Percentiles rank a stretch among this genome's conserved stretches.
Conservation (phyloP, 1,140 invertebrate genomes). For the Pseudomyrmex flavicornis region DNA sequence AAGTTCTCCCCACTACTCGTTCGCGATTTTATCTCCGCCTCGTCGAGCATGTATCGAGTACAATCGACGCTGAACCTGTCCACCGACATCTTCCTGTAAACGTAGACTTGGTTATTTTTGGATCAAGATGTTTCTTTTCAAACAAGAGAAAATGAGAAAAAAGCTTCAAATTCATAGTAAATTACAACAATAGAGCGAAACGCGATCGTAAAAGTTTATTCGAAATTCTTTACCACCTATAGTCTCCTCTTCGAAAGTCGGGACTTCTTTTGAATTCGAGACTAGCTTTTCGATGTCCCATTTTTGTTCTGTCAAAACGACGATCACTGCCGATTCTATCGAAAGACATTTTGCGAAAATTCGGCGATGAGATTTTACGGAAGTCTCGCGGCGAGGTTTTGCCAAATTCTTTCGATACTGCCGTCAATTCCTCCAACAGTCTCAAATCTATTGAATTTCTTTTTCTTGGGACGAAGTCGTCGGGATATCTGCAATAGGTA, state of each 20-base stretch:
- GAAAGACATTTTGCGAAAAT: slow-evolving; percentile 84
- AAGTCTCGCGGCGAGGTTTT: slow-evolving; percentile 81
- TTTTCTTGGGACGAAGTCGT: slow-evolving; percentile 82
- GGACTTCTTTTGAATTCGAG: slow-evolving; percentile 82
- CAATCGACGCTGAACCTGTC: slow-evolving; percentile 80
- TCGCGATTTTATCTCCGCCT: slow-evolving; percentile 76
- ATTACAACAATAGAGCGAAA: background rate
- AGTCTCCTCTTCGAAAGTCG: slow-evolving; percentile 82
- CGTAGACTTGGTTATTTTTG: slow-evolving; percentile 34
- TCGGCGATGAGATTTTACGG: slow-evolving; percentile 78
- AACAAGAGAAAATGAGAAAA: background rate
- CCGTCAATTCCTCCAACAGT: slow-evolving; percentile 79
- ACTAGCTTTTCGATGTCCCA: slow-evolving; percentile 81
- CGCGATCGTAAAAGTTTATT: background rate
- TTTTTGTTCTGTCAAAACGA: slow-evolving; percentile 74
- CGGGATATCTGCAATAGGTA: slow-evolving; percentile 80
- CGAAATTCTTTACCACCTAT: slow-evolving; percentile 74
- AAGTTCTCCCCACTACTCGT: slow-evolving; percentile 80
- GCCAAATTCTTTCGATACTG: slow-evolving; percentile 70
- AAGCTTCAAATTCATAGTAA: too few species aligned
- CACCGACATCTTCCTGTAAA: slow-evolving; percentile 77
- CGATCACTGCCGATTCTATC: slow-evolving; percentile 81
- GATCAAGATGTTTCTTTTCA: too few species aligned
- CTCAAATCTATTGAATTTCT: slow-evolving; percentile 82
- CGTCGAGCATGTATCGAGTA: slow-evolving; percentile 76